Percentiles rank a stretch among this genome's conserved stretches.
These are phyloP conservation scores for Agriopis marginaria DNA, from an alignment of 2,888 invertebrate genomes.

Conservation along the genomic window DNA sequence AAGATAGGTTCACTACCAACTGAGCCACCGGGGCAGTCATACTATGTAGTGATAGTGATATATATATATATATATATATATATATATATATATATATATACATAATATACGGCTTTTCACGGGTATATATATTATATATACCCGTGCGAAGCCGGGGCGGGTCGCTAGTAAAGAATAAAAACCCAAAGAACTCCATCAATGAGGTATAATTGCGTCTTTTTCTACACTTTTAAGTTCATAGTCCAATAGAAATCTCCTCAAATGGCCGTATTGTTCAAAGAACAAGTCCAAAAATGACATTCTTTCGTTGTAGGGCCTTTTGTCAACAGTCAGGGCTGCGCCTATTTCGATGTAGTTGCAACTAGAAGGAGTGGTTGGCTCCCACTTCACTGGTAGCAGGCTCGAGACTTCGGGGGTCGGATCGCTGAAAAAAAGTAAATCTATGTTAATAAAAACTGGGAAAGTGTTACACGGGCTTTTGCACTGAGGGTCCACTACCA, in stretches of 20 bases:
- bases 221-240: neutral
- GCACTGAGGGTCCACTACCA: too few relatives aligned
- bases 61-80: too few relatives aligned
- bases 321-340: conserved; percentile 45
- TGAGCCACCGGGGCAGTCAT: too few relatives aligned
- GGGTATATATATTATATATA: too few relatives aligned
- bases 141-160: too few relatives aligned
- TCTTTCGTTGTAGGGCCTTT: conserved; percentile 52
- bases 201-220: neutral
- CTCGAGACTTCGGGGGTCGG: conserved; percentile 55
- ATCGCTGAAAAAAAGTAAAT: conserved; percentile 46
- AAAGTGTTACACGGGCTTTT: too few relatives aligned
- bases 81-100: too few relatives aligned
- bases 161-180: neutral
- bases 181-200: too few relatives aligned
- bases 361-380: conserved; percentile 43
- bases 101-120: too few relatives aligned
- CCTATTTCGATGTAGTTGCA: conserved; percentile 49
- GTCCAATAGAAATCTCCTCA: conserved; percentile 6
- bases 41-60: too few relatives aligned
- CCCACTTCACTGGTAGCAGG: conserved; percentile 55
- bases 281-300: conserved; percentile 55
- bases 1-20: too few relatives aligned
- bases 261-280: conserved; percentile 45
- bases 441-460: too few relatives aligned